Evolutionary conservation across 2,113 vertebrate genomes (phyloP), one percentile per base, ranked within the genome.

Genomic region (Candoia aspera): DNA sequence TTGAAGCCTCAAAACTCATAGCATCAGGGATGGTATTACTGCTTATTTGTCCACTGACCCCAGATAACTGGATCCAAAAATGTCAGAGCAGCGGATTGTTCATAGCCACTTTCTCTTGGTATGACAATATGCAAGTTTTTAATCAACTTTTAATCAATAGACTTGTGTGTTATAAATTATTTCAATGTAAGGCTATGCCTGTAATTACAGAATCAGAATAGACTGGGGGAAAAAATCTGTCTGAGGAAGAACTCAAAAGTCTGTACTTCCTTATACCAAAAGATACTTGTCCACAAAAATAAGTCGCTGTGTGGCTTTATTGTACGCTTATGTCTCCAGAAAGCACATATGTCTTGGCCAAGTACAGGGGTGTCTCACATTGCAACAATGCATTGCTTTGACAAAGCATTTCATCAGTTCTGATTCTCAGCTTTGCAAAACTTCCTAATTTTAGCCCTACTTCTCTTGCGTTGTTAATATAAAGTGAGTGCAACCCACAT

Each of bases 391-490:
- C 21, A 46, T 53, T 58, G 79, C 59, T 89, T 53, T 62, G n/a
- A 33, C 42, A 64, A 54, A 49, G 26, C 37, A 62, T 91, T 33
- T 85, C 49, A 11, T 6, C 53, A 57, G 49, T 86, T 91, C 84
- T 62, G 46, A 55, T 68, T 86, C 37, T 55, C 90, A 91, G n/a
- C 24, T 91, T 91, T 86, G 29, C 59, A 64, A 91, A 54, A 53
- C 46, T 42, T 84, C 37, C 73, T 79, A 79, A 79, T 42, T 79
- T 79, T 79, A 79, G 73, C 33, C 33, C 17, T 79, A 79, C 42
- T 79, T 79, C 33, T 79, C 73, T 42, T 79, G 73, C 2, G 1
- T 79, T 21, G 73, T 54, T 84, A 53, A 84, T 85, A 46, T 84
- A 90, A 53, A 84, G 57, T 84, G 79, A 90, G 58, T 8, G 12